These are phyloP conservation scores for Phalacrocorax brasilianus DNA, from an alignment of 2,113 vertebrate species.

Conservation along the genomic window DNA sequence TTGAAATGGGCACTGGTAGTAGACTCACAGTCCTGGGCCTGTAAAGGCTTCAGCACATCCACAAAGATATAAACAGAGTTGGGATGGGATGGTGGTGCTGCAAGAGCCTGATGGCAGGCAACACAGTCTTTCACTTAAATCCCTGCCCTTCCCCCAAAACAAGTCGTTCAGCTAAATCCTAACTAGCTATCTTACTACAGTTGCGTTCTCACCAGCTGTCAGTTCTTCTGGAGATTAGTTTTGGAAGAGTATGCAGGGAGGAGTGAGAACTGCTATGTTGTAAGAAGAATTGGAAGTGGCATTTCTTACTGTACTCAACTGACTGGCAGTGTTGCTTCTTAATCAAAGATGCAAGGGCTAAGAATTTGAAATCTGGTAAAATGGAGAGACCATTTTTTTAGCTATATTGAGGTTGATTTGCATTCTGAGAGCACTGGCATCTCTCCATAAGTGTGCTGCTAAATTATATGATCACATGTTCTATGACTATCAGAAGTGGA, in stretches of 20 bases:
- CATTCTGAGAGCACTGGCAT: background rate
- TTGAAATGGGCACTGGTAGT: background rate
- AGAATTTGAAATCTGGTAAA: background rate
- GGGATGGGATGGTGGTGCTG: background rate
- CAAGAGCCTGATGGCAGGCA: background rate
- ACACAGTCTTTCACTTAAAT: background rate
- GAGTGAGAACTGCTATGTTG: background rate
- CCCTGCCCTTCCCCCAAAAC: background rate
- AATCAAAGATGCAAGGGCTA: constrained; percentile 28
- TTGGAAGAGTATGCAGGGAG: background rate
- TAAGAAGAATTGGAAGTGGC: background rate
- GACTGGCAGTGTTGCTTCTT: constrained; percentile 5
- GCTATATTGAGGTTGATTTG: background rate
- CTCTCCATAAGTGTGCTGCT: background rate
- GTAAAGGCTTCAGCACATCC: background rate
- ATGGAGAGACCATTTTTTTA: background rate
- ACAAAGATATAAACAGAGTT: background rate
- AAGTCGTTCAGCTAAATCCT: constrained; percentile 2
- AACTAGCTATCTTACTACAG: background rate
- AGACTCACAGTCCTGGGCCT: background rate
- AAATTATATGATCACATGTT: background rate
- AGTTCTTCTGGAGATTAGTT: background rate
- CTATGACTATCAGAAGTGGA: constrained; percentile 20
- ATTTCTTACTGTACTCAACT: background rate
- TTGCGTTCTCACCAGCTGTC: constrained; percentile 15